These are phyloP conservation scores for Petromus typicus DNA, from an alignment of 2,113 vertebrate species.

Conservation along the genomic window DNA sequence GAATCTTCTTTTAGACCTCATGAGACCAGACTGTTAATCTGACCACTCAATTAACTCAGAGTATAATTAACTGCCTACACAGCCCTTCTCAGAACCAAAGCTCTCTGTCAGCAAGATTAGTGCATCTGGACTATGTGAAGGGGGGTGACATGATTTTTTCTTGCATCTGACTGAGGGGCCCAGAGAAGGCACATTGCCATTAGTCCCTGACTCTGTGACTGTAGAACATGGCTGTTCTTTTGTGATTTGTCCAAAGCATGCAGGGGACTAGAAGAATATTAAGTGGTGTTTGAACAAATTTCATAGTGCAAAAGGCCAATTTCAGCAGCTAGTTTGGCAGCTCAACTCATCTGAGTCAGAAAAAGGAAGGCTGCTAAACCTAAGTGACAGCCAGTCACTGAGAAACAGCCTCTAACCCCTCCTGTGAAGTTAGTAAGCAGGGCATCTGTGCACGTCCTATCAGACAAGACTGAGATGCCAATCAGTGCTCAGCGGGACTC, in stretches of 20 bases:
- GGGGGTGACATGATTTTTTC: background rate
- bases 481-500: background rate
- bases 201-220: background rate
- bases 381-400: background rate
- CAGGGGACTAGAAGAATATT: constrained; percentile 31
- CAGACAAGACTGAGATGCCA: constrained; percentile 30
- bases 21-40: constrained; percentile 80
- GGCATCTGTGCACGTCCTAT: constrained; percentile 48
- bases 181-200: background rate
- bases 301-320: constrained; percentile 63
- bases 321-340: constrained; percentile 67
- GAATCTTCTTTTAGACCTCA: constrained; percentile 80
- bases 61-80: constrained; percentile 77
- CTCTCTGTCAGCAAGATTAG: constrained; percentile 80
- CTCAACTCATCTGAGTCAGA: constrained; percentile 40
- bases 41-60: constrained; percentile 85
- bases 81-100: constrained; percentile 67
- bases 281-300: constrained; percentile 63
- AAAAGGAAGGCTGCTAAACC: constrained; percentile 60
- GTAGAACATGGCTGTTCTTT: background rate
- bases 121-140: constrained; percentile 11
- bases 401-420: constrained; percentile 45
- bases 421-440: constrained; percentile 58
- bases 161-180: background rate
- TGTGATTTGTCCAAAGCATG: constrained; percentile 37